Evolutionary conservation across 2,888 invertebrate genomes (phyloP).

Genomic region (Eupithecia dodoneata): DNA sequence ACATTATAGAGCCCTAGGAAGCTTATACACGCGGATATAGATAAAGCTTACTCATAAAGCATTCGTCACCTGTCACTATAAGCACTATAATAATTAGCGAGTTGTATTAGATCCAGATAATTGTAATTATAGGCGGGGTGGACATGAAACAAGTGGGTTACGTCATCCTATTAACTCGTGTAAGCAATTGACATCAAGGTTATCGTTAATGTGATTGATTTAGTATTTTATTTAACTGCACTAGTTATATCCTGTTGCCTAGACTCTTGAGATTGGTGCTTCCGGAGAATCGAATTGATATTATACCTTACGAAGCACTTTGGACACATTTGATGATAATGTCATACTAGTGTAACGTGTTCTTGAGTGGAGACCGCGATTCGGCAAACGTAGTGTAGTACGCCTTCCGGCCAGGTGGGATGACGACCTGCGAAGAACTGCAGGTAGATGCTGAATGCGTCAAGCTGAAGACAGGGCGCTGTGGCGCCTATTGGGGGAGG

Average conservation of each 20-base stretch:
- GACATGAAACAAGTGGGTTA: constrained; percentile 6
- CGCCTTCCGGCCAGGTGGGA: too few relatives aligned
- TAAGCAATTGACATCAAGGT: constrained; percentile 42
- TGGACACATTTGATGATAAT: too few relatives aligned
- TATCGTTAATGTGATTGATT: constrained; percentile 44
- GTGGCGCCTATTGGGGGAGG: too few relatives aligned
- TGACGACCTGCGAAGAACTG: too few relatives aligned
- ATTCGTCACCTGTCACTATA: constrained; percentile 8
- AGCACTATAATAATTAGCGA: not conserved
- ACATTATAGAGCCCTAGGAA: not conserved
- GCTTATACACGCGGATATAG: not conserved
- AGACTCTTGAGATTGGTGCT: not conserved
- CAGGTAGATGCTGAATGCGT: too few relatives aligned
- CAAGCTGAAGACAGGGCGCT: too few relatives aligned
- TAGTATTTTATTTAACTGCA: constrained; percentile 20
- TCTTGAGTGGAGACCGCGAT: too few relatives aligned
- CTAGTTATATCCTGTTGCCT: not conserved
- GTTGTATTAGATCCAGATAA: constrained; percentile 1
- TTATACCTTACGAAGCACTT: not conserved
- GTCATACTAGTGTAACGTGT: too few relatives aligned
- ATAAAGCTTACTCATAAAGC: not conserved
- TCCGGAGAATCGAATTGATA: not conserved
- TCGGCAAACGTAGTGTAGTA: too few relatives aligned
- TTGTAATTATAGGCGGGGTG: not conserved
- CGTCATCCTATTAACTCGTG: constrained; percentile 40